Percentiles rank a stretch among this genome's conserved stretches.
phyloP scores from a whole-genome alignment of 2,797 vertebrate genomes.

The Bovichtus diacanthus region DNA sequence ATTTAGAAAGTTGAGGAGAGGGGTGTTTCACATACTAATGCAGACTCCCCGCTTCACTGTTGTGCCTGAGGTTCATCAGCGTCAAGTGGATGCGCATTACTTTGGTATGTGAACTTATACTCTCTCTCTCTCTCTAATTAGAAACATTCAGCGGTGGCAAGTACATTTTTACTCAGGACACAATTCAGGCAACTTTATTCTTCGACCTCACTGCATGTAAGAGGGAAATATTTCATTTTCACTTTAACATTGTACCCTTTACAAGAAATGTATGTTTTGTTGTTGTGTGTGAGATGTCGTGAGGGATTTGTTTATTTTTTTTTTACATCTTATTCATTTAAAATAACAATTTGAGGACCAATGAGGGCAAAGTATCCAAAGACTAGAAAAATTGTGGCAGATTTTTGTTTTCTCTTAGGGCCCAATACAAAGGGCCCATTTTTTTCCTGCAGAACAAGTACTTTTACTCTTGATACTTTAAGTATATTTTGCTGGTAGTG shows the following conservation, averaged over 20 bases:
- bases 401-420: background rate
- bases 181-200: background rate
- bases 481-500: too few species aligned
- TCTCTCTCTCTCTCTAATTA: background rate
- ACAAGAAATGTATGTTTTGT: too few species aligned
- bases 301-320: too few species aligned
- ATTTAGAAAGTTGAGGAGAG: constrained; percentile 66
- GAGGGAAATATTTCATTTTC: background rate
- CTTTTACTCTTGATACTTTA: too few species aligned
- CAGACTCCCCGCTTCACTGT: constrained; percentile 22
- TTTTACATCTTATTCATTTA: background rate
- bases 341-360: background rate
- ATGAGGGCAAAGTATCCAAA: background rate
- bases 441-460: too few species aligned
- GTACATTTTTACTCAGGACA: background rate
- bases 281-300: too few species aligned
- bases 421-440: too few species aligned
- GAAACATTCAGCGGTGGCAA: background rate
- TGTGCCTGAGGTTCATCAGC: background rate
- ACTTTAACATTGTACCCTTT: too few species aligned
- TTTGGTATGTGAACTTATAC: background rate
- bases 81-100: background rate
- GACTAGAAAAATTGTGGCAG: background rate
- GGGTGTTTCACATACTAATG: constrained; percentile 65
- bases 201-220: background rate